Base-by-base conservation (phyloP, 2,888 invertebrate genomes). In the Mythimna lalbum region DNA sequence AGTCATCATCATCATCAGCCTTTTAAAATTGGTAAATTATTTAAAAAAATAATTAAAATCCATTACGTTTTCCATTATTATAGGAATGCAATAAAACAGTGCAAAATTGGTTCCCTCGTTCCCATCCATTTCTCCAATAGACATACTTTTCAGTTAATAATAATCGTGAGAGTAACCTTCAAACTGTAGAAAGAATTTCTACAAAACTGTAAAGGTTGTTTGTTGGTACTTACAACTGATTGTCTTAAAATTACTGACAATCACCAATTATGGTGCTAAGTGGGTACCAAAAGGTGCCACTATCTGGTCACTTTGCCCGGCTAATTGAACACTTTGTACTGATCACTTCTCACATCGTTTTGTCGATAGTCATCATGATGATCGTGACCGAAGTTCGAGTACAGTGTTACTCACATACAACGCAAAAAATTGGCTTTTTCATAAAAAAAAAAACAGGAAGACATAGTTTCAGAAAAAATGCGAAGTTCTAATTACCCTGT, bases 281-380 rank as follows among this genome's bases (percentile, higher is more conserved):
- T 80, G 62, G 66, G 81, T 60, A 73, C 69, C 60, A 73, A 73
- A 83, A 73, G 72, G 76, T 82, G 53, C 75, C 72, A 82, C 80
- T 66, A 69, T 66, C 65, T 63, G 71, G 75, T 74, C 69, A 73
- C 75, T 70, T 76, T 60, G 69, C 67, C 73, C 64, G 59, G 52
- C 62, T 65, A 69, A 77, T 81, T 70, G 69, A 80, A 69, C 80
- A 80, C 63, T 79, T 80, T 80, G 52, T 62, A 64, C 67, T 69
- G 31, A 49, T 77, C 56, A 68, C 47, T 78, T 73, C 78, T 61
- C 81, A 77, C 78, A 66, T 52, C n/a, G n/a, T n/a, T 47, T 60
- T 80, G 39, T 66, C 5, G 53, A 56, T 5, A 69, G 69, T 80
- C 80, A 80, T 73, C 64, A 0, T 65, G 59, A 69, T 60, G n/a